Evolutionary conservation across 2,113 vertebrate genomes (phyloP).

Genomic region (Solenodon paradoxus): DNA sequence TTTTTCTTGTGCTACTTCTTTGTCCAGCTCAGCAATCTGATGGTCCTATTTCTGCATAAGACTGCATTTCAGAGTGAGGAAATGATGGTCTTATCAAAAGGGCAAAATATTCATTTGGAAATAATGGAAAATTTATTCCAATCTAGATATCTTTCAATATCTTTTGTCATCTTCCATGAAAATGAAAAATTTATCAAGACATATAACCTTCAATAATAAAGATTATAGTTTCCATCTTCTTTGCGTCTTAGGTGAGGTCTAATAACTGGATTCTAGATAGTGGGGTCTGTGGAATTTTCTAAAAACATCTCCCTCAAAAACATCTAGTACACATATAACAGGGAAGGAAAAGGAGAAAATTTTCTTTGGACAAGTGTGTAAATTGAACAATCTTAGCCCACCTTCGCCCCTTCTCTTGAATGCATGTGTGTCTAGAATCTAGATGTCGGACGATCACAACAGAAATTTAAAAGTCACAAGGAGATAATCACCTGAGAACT

Average conservation of each 20-base stretch:
- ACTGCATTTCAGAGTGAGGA: conserved; percentile 38
- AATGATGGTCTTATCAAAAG: conserved; percentile 38
- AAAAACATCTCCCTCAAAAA: not conserved
- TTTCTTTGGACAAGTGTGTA: no score
- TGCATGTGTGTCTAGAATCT: no score
- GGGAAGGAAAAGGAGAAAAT: no score
- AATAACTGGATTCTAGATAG: not conserved
- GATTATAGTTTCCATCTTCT: not conserved
- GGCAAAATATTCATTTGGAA: not conserved
- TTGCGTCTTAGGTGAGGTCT: not conserved
- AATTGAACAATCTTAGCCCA: no score
- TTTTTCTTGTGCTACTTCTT: conserved; percentile 40
- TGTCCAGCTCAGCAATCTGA: conserved; percentile 65
- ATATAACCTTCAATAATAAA: not conserved
- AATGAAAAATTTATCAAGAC: not conserved
- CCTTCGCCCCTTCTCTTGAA: no score
- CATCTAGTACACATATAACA: no score
- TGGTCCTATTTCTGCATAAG: conserved; percentile 37
- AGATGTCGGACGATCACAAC: no score
- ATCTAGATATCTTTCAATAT: not conserved
- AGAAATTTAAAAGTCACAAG: no score
- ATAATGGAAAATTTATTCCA: not conserved
- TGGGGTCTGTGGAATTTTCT: no score
- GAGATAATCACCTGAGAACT: no score
- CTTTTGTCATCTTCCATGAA: not conserved